Evolutionary conservation across 1,140 invertebrate species (phyloP).

Genomic region (Trichonephila clavipes): DNA sequence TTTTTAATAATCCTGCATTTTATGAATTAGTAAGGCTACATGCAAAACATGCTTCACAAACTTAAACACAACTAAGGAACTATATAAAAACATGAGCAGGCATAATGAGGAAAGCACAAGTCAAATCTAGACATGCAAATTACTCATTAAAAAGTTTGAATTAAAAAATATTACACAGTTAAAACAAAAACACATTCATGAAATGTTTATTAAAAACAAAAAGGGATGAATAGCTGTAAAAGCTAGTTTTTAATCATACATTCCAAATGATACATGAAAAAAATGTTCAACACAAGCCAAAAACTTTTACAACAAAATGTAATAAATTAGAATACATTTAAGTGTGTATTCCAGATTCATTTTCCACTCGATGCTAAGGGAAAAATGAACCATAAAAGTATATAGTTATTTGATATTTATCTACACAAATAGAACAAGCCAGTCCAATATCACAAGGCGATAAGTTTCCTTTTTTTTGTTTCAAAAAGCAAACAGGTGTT

Average conservation of each 20-base stretch:
- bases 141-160: neutral
- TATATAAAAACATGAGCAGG: neutral
- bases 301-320: slow-evolving; percentile 34
- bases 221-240: slow-evolving; percentile 2
- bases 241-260: slow-evolving; percentile 54
- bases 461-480: neutral
- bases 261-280: slow-evolving; percentile 67
- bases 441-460: slow-evolving; percentile 73
- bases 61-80: slow-evolving; percentile 20
- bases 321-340: slow-evolving; percentile 59
- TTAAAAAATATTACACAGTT: slow-evolving; percentile 39
- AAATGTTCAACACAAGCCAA: slow-evolving; percentile 46
- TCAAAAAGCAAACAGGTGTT: slow-evolving; percentile 48
- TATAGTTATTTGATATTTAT: slow-evolving; percentile 46
- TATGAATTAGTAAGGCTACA: neutral
- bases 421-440: slow-evolving; percentile 62
- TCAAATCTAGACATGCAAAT: slow-evolving; percentile 21
- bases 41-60: slow-evolving; percentile 23
- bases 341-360: slow-evolving; percentile 11
- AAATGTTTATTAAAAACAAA: slow-evolving; percentile 40
- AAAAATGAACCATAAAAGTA: slow-evolving; percentile 17
- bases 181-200: slow-evolving; percentile 23
- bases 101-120: slow-evolving; percentile 8
- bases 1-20: neutral
- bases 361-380: slow-evolving; percentile 2